Evolutionary conservation across 1,140 invertebrate genomes (phyloP).

Genomic region (Aradophagus sp.): DNA sequence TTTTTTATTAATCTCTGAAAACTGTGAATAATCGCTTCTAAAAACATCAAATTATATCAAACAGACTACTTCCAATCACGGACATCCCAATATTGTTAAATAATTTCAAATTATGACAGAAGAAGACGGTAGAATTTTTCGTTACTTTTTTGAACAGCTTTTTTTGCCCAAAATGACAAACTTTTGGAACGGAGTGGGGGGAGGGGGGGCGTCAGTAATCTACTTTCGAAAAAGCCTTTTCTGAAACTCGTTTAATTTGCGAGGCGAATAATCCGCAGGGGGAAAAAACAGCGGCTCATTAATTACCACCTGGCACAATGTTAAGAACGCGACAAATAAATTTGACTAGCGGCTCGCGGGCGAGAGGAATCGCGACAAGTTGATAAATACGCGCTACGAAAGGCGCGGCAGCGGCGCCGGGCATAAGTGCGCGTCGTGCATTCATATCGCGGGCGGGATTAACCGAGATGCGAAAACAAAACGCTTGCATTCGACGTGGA

Average conservation of each 20-base stretch:
- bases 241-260: slow-evolving; percentile 34
- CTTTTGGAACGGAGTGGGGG: no score
- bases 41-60: no score
- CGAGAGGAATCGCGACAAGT: slow-evolving; percentile 25
- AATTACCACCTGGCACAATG: slow-evolving; percentile 44
- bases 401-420: slow-evolving; percentile 3
- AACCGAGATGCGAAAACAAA: slow-evolving; percentile 47
- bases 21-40: no score
- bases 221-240: no score
- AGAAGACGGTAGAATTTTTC: no score
- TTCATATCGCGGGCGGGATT: slow-evolving; percentile 36
- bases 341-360: slow-evolving; percentile 34
- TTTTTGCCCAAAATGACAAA: no score
- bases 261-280: slow-evolving; percentile 18
- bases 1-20: no score
- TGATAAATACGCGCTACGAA: slow-evolving; percentile 33
- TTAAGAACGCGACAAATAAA: slow-evolving; percentile 44
- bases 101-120: no score
- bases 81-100: no score
- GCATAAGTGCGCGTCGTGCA: slow-evolving; percentile 29
- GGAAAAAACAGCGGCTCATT: slow-evolving; percentile 33
- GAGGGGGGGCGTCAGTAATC: no score
- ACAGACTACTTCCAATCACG: no score
- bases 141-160: no score
- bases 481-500: slow-evolving; percentile 44